Evolutionary conservation across 2,113 vertebrate species (phyloP), one percentile per base, ranked within the genome.

Genomic region (Amblyornis subalaris): DNA sequence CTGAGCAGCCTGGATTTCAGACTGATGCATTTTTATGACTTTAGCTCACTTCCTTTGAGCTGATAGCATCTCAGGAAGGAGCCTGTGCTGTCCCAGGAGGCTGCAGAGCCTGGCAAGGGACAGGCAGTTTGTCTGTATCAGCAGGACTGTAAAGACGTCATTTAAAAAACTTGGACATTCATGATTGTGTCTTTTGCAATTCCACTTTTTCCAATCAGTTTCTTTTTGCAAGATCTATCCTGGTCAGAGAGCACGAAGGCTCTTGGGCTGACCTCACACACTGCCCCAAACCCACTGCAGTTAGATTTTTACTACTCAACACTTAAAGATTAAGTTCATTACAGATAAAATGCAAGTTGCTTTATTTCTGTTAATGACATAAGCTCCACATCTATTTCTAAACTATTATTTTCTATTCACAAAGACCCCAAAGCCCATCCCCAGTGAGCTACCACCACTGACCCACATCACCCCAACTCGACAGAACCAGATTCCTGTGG

Each of bases 21-120:
- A 22, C 58, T 14, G 89, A 78, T 47, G 88, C 92, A 78, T 95
- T 93, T 89, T 91, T 94, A 57, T 54, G 55, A n/a, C 89, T 89
- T 82, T 61, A 97, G 76, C 20, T 97, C 93, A 96, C 55, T 96
- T 97, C 93, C 96, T 88, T 69, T 48, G 7, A 42, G 76, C 88
- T 75, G 95, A 92, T 86, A 94, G 84, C 24, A 90, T 88, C 90
- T 62, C 36, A 15, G 51, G 4, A 67, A 17, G 13, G 82, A 90
- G 85, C 15, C 60, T 25, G 10, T 4, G 22, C n/a, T 20, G 55
- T 64, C 92, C 70, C 8, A 9, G 57, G 53, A 93, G 71, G 69
- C 50, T 67, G 60, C 74, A 62, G 25, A 75, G 75, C 57, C 48
- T 89, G 95, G 91, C 89, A 54, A 35, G 26, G 55, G 25, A 28